A percentile compares a stretch with the other conserved stretches of the same genome.
Evolutionary conservation across 2,797 vertebrate species (phyloP).

Genomic region (Karalla daura): DNA sequence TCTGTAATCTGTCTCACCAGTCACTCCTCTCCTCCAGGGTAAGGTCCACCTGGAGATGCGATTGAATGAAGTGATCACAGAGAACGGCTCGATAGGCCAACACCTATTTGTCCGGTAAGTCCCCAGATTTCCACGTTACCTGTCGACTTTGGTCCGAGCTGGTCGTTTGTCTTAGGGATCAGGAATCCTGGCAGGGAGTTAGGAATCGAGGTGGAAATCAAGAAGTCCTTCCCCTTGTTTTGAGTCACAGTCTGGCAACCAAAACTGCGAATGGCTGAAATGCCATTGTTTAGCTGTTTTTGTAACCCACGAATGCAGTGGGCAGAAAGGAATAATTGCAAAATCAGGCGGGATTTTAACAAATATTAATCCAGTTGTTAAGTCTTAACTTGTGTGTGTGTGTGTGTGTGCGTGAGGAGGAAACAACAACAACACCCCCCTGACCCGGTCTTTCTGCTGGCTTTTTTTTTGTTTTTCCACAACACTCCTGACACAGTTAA

Average conservation of each 20-base stretch:
- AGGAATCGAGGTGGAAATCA: slow-evolving; percentile 5
- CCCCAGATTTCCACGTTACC: slow-evolving; percentile 14
- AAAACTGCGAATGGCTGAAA: no score
- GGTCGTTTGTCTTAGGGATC: slow-evolving; percentile 1
- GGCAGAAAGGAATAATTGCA: no score
- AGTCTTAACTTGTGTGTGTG: no score
- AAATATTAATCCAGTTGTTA: no score
- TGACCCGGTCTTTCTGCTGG: background rate
- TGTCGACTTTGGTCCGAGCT: background rate
- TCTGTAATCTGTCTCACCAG: slow-evolving; percentile 22
- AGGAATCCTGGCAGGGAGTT: background rate
- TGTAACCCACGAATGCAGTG: no score
- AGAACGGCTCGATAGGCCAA: slow-evolving; percentile 93
- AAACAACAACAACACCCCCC: background rate
- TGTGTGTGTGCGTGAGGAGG: no score
- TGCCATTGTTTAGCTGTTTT: no score
- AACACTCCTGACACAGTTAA: background rate
- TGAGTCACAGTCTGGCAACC: background rate
- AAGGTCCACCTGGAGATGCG: slow-evolving; percentile 98
- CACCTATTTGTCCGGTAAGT: slow-evolving; percentile 96
- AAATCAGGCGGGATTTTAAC: no score
- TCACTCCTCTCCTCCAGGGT: slow-evolving; percentile 81
- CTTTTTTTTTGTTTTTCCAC: background rate
- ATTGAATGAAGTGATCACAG: slow-evolving; percentile 96
- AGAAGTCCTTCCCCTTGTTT: background rate